Evolutionary conservation across 2,797 vertebrate species (phyloP).

Genomic region (Buceros bicornis): DNA sequence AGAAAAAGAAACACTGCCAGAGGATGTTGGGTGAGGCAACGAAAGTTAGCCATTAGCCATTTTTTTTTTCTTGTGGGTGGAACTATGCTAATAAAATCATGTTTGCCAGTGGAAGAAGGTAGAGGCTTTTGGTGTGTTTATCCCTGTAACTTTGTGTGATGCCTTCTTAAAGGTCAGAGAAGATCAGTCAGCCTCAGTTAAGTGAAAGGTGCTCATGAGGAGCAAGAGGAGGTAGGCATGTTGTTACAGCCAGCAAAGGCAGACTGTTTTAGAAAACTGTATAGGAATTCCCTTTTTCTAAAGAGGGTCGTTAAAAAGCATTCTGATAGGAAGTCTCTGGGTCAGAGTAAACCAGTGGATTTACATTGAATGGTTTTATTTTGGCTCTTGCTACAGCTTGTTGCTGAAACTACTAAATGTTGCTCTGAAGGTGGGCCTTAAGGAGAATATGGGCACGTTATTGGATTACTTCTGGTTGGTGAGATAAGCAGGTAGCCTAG

Average conservation of each 20-base stretch:
- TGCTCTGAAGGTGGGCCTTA: neutral
- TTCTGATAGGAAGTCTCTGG: neutral
- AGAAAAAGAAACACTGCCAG: neutral
- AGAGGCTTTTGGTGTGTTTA: neutral
- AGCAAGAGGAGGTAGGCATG: neutral
- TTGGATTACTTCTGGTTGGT: neutral
- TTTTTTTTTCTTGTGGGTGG: neutral
- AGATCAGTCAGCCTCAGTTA: neutral
- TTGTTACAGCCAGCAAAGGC: neutral
- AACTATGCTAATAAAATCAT: neutral
- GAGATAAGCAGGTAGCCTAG: conserved; percentile 24
- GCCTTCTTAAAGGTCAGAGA: neutral
- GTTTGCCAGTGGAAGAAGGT: neutral
- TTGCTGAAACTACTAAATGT: neutral
- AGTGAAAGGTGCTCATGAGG: neutral
- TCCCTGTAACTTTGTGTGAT: neutral
- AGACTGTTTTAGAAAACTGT: neutral
- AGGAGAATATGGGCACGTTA: neutral
- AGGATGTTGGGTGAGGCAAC: neutral
- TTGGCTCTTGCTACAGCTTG: neutral
- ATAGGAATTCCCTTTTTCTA: neutral
- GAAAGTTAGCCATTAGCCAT: neutral
- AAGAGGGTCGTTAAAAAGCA: neutral
- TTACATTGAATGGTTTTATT: neutral
- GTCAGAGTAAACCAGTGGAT: neutral